Evolutionary conservation across 2,888 invertebrate genomes (phyloP), one percentile per base, ranked within the genome.

Genomic region (Plemyria rubiginata): DNA sequence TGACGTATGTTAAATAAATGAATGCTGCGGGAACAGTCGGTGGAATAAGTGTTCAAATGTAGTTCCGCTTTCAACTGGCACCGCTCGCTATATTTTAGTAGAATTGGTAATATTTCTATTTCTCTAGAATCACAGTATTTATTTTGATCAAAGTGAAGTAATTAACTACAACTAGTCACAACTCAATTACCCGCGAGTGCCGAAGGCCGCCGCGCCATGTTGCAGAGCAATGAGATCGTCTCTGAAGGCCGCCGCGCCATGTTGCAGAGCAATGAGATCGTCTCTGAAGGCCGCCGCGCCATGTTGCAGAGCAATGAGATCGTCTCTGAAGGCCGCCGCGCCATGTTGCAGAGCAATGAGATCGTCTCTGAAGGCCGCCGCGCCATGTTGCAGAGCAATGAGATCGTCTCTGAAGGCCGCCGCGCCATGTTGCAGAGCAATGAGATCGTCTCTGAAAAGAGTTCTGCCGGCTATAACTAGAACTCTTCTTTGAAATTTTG

Each of bases 401-500:
- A 52, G 43, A 40, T 58, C 13, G 6, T 16, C 32, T 54, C 22
- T 3, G 22, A 22, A 22, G 22, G 22, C 22, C 22, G 3, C 22
- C 22, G 22, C 22, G 22, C 3, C 3, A 22, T 22, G 1, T 22
- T 22, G 2, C 32, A 32, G 32, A 32, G 41, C 43, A 52, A 38
- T 52, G 22, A 52, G 43, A 40, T 58, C 13, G 6, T 16, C 32
- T 54, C 41, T 49, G 32, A 49, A 57, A 53, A 51, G 22, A 38
- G 40, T 22, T 13, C 38, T 53, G 13, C 5, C 36, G 22, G 22
- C 55, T 64, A 15, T 49, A 7, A 32, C 32, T 64, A 15, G 49
- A 7, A 32, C 32, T 41, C 56, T 65, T 56, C 40, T 60, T 58
- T 28, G 50, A 43, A 32, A 45, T 57, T 13, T 57, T 64, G 53